Base-by-base conservation (phyloP, 2,797 vertebrate genomes). In the Eurystomus glaucurus region DNA sequence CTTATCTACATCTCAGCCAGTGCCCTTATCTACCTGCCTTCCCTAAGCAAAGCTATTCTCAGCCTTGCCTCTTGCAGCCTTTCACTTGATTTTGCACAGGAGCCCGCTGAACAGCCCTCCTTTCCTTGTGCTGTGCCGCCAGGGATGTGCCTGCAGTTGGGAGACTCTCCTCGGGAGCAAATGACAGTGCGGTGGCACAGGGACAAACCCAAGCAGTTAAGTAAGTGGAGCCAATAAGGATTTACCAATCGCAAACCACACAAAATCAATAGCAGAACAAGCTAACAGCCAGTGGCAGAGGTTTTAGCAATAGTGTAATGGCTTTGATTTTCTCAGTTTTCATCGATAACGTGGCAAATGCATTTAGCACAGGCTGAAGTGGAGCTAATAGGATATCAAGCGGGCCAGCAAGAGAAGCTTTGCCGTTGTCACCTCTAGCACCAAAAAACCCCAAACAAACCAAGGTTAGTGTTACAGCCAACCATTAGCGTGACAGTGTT, bases 291-390 rank as follows among this genome's bases (percentile, higher is more conserved):
- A 13, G 78, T 51, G 83, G 74, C 58, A 69, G 79, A 60, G 69
- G 75, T 58, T 96, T 94, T 85, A 90, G 93, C 76, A 51, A 29
- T 46, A 90, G 43, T 10, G 5, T 93, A 93, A 94, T 92, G 93
- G 90, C 29, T 97, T 96, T 88, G 86, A 97, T 97, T 96, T 95
- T 66, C 94, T 93, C 78, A 50, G 62, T 79, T 90, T 66, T 68
- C 65, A 51, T 92, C 85, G 62, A 39, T 92, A 95, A 82, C 0
- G 8, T 60, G 74, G 69, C 58, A 93, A 91, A 85, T 85, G 71
- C 94, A 60, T 93, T 97, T 92, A 93, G 83, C 71, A 52, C 12
- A 60, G 85, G 75, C 51, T 74, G 93, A 75, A 86, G 91, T 39
- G 72, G 57, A 78, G 83, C 92, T 96, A 87, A 70, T 28, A 25